These are phyloP conservation scores for Junonia oenone DNA, from an alignment of 2,888 invertebrate genomes.

Conservation along the genomic window DNA sequence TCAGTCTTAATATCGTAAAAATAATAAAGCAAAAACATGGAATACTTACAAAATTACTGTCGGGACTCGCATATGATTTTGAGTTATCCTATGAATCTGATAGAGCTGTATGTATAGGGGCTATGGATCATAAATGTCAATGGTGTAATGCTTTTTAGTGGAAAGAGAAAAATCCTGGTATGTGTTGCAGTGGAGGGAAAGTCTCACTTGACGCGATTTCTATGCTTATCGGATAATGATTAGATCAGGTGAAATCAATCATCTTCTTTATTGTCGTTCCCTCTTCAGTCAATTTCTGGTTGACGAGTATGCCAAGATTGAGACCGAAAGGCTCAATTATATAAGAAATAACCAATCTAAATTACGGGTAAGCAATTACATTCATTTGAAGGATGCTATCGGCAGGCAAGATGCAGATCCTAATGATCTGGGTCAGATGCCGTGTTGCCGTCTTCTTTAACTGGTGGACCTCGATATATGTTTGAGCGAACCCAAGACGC, in stretches of 20 bases:
- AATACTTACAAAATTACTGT: no score
- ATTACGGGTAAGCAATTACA: slow-evolving; percentile 1
- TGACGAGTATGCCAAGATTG: slow-evolving; percentile 27
- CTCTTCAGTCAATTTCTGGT: slow-evolving; percentile 29
- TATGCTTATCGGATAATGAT: neutral
- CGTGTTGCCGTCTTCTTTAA: slow-evolving; percentile 19
- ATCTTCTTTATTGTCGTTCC: slow-evolving; percentile 29
- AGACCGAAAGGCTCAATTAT: slow-evolving; percentile 5
- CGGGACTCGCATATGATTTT: neutral
- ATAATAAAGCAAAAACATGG: no score
- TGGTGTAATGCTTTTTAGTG: neutral
- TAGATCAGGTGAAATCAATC: neutral
- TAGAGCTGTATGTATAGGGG: neutral
- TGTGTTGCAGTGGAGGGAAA: neutral
- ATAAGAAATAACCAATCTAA: slow-evolving; percentile 4
- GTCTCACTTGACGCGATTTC: neutral
- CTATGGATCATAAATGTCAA: neutral
- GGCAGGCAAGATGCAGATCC: neutral
- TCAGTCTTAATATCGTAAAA: no score
- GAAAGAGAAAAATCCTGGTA: neutral
- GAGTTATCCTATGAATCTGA: neutral
- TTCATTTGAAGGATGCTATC: slow-evolving; percentile 7
- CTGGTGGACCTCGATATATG: slow-evolving; percentile 12
- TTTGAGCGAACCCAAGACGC: slow-evolving; percentile 14
- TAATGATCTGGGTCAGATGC: neutral